Conservation (phyloP, 2,113 vertebrate species). For the Australoheros scitulus region DNA sequence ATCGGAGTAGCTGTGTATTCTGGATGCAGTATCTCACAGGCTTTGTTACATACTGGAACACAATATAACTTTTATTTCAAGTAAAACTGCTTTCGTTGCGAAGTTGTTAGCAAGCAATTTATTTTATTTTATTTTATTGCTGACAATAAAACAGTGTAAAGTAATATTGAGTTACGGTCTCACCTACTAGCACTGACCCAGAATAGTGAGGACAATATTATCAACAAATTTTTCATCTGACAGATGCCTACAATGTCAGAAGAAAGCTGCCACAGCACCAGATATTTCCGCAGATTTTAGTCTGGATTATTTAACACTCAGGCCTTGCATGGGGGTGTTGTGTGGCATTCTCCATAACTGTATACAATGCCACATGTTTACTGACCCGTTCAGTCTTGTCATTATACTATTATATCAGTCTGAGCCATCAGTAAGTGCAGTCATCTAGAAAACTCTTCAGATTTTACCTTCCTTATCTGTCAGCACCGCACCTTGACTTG, state of each 20-base stretch:
- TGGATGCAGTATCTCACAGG: not conserved
- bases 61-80: not conserved
- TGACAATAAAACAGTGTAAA: not conserved
- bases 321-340: not conserved
- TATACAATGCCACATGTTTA: not conserved
- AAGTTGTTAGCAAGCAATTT: not conserved
- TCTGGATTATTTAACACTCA: not conserved
- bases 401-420: constrained; percentile 47
- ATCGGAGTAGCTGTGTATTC: not conserved
- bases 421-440: constrained; percentile 54
- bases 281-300: not conserved
- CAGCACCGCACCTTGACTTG: constrained; percentile 55
- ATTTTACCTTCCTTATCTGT: constrained; percentile 69
- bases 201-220: not conserved
- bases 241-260: not conserved
- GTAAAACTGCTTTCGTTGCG: not conserved
- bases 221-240: not conserved
- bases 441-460: constrained; percentile 54
- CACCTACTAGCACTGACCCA: not conserved
- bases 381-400: constrained; percentile 17
- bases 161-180: not conserved
- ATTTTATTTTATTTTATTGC: not conserved
- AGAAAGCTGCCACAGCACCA: not conserved
- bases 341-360: not conserved
- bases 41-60: not conserved